These are phyloP conservation scores for Amphipoea oculea DNA, from an alignment of 2,888 invertebrate genomes.

Conservation along the genomic window DNA sequence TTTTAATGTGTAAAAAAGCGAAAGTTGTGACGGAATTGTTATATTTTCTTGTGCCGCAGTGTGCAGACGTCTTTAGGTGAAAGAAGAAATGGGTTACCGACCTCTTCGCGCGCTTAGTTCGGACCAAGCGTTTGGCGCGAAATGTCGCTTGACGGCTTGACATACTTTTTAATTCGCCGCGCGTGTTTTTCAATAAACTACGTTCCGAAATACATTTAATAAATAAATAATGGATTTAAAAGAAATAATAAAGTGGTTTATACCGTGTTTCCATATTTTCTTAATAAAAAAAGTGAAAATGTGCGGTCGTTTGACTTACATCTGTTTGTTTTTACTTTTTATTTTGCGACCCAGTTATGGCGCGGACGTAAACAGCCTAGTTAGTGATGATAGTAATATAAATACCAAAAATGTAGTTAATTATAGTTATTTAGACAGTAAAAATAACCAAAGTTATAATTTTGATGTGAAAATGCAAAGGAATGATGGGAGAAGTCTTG, in stretches of 20 bases:
- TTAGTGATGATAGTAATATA: constrained; percentile 66
- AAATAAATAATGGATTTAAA: constrained; percentile 84
- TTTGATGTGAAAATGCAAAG: constrained; percentile 34
- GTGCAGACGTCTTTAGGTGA: constrained; percentile 74
- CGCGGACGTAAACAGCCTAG: constrained; percentile 71
- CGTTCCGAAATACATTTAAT: constrained; percentile 25
- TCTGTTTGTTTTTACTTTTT: constrained; percentile 83
- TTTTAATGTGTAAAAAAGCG: constrained; percentile 77
- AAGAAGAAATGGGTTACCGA: constrained; percentile 82
- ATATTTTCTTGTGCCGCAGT: constrained; percentile 51
- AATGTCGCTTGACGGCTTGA: constrained; percentile 73
- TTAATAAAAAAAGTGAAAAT: constrained; percentile 74
- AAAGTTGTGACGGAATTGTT: constrained; percentile 69
- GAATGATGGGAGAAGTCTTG: constrained; percentile 39
- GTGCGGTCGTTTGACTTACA: constrained; percentile 70
- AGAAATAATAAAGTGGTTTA: constrained; percentile 89
- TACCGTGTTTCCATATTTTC: constrained; percentile 86
- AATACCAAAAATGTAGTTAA: constrained; percentile 71
- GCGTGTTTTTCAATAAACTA: constrained; percentile 35
- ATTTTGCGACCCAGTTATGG: constrained; percentile 74
- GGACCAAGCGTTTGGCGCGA: constrained; percentile 72
- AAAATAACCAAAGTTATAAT: constrained; percentile 72
- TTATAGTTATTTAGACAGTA: constrained; percentile 58
- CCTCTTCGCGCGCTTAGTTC: constrained; percentile 74
- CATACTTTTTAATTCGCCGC: constrained; percentile 19